phyloP scores from a whole-genome alignment of 2,113 vertebrate genomes.

The Sterrhoptilus dennistouni region DNA sequence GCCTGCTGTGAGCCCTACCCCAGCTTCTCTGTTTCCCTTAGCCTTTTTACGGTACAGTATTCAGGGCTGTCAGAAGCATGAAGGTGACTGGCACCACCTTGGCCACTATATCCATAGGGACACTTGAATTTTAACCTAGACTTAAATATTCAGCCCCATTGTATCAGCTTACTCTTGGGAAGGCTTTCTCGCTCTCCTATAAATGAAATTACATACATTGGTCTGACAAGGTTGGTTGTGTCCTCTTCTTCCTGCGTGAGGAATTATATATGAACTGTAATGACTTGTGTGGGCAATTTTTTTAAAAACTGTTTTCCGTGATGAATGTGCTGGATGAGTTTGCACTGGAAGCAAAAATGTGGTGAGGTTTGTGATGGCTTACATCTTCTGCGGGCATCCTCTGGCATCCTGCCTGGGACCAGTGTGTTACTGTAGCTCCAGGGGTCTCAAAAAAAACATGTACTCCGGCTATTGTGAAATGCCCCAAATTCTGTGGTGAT shows the following conservation, averaged over 20 bases:
- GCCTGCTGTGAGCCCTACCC: neutral
- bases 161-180: neutral
- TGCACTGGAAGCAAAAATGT: neutral
- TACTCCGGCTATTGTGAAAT: neutral
- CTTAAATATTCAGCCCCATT: neutral
- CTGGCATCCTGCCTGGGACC: neutral
- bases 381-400: neutral
- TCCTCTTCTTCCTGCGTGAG: neutral
- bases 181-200: neutral
- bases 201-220: neutral
- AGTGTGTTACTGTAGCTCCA: neutral
- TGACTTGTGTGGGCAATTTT: neutral
- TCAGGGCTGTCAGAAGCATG: neutral
- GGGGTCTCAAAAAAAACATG: neutral
- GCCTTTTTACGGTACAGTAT: neutral
- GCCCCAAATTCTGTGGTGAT: neutral
- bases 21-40: neutral
- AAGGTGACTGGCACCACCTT: neutral
- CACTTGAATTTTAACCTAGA: neutral
- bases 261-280: neutral
- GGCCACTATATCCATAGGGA: rapidly evolving
- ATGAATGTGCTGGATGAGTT: neutral
- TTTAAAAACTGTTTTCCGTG: neutral
- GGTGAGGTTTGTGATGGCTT: neutral
- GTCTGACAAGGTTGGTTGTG: neutral